Conservation (phyloP, 2,888 invertebrate species). For the Protodeltote pygarga region DNA sequence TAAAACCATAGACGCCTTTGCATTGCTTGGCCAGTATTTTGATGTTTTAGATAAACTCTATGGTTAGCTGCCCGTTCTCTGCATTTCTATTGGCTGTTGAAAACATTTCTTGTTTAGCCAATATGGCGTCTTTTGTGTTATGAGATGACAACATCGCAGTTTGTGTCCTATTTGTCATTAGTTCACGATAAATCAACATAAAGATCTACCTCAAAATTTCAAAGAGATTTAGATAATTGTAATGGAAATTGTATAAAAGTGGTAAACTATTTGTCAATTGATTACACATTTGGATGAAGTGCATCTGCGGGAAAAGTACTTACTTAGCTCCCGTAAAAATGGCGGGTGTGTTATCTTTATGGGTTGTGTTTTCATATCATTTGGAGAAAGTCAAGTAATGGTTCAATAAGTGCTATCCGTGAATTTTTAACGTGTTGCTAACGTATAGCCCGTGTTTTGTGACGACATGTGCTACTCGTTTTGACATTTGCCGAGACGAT, state of each 20-base stretch:
- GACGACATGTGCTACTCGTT: conserved; percentile 69
- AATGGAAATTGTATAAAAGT: conserved; percentile 62
- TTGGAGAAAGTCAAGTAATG: conserved; percentile 68
- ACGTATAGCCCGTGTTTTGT: conserved; percentile 47
- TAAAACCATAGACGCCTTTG: neutral
- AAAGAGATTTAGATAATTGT: conserved; percentile 69
- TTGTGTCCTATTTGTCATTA: conserved; percentile 81
- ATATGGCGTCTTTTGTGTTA: conserved; percentile 86
- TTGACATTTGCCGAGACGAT: conserved; percentile 73
- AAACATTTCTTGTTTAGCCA: conserved; percentile 71
- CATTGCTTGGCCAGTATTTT: conserved; percentile 17
- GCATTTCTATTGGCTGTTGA: conserved; percentile 37
- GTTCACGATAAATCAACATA: conserved; percentile 65
- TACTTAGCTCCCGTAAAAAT: conserved; percentile 83
- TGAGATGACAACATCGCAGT: conserved; percentile 87
- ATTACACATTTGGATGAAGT: conserved; percentile 62
- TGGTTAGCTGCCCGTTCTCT: conserved; percentile 39
- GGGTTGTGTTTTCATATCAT: conserved; percentile 82
- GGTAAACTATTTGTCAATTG: conserved; percentile 50
- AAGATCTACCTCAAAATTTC: conserved; percentile 77
- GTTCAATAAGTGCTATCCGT: conserved; percentile 56
- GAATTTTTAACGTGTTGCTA: conserved; percentile 47
- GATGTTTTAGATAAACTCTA: conserved; percentile 38
- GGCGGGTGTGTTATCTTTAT: conserved; percentile 86
- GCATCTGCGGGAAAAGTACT: conserved; percentile 77